Evolutionary conservation across 2,888 invertebrate species (phyloP).

Genomic region (Cryptocheilus praepositus): DNA sequence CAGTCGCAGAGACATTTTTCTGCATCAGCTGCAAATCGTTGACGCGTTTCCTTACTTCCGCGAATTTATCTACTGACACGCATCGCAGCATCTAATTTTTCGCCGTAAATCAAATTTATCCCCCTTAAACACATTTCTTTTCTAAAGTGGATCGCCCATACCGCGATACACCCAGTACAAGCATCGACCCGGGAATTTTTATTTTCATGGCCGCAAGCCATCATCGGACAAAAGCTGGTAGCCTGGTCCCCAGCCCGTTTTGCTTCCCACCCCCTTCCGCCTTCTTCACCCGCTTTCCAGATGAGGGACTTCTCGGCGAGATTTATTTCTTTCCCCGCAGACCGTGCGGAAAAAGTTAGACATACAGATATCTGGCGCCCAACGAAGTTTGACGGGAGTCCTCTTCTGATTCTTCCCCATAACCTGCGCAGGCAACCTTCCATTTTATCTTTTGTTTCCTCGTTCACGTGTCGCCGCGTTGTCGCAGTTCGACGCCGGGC

Average conservation of each 20-base stretch:
- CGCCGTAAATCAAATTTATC: too few species aligned
- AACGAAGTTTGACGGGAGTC: conserved; percentile 40
- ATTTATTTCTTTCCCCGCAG: conserved; percentile 55
- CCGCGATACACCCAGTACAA: background rate
- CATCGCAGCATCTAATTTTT: too few species aligned
- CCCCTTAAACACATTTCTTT: background rate
- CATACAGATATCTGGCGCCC: conserved; percentile 41
- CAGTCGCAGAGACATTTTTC: too few species aligned
- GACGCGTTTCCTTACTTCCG: too few species aligned
- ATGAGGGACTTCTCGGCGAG: conserved; percentile 39
- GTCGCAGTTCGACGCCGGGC: conserved; percentile 3
- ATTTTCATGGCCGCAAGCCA: conserved; percentile 47
- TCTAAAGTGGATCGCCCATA: background rate
- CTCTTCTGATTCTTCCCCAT: conserved; percentile 13
- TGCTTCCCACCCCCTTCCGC: conserved; percentile 28
- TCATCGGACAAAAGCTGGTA: conserved; percentile 42
- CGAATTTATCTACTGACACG: too few species aligned
- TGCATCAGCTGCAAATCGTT: too few species aligned
- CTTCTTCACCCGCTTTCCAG: conserved; percentile 41
- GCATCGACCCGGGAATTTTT: conserved; percentile 34
- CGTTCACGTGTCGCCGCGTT: conserved; percentile 5
- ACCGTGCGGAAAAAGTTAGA: conserved; percentile 38
- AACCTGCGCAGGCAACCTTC: background rate
- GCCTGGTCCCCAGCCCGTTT: background rate
- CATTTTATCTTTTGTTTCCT: background rate